Evolutionary conservation across 2,113 vertebrate genomes (phyloP).

Genomic region (Hucho hucho): DNA sequence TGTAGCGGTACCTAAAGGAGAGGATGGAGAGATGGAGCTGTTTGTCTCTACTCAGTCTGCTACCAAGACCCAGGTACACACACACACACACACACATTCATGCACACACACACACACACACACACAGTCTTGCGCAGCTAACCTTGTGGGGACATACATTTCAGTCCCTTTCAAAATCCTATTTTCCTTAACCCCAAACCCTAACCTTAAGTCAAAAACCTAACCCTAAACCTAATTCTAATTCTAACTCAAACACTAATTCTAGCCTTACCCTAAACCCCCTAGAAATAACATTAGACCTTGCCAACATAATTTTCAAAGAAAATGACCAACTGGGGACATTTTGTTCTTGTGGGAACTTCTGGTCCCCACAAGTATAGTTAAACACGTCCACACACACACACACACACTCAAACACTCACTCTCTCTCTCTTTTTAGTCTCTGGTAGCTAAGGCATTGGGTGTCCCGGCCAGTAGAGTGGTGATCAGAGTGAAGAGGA

Average conservation of each 20-base stretch:
- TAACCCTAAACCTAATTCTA: too few species aligned
- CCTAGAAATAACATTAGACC: too few species aligned
- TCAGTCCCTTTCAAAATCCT: neutral
- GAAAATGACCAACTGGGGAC: too few species aligned
- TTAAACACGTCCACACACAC: neutral
- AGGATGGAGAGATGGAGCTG: conserved; percentile 92
- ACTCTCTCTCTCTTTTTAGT: conserved; percentile 34
- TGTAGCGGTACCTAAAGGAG: conserved; percentile 86
- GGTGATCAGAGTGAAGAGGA: conserved; percentile 88
- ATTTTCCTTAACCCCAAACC: too few species aligned
- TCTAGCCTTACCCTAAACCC: too few species aligned
- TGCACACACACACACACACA: neutral
- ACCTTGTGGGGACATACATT: too few species aligned
- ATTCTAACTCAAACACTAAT: too few species aligned
- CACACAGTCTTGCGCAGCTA: neutral
- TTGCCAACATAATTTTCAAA: too few species aligned
- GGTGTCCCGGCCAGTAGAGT: conserved; percentile 84
- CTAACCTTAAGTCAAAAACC: too few species aligned
- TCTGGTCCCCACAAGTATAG: too few species aligned
- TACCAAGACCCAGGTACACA: conserved; percentile 77
- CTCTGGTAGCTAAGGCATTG: conserved; percentile 80
- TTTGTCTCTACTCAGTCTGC: conserved; percentile 87
- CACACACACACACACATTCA: conserved; percentile 24
- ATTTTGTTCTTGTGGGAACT: too few species aligned
- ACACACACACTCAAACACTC: neutral